Evolutionary conservation across 2,113 vertebrate genomes (phyloP), one percentile per base, ranked within the genome.

Genomic region (Asarcornis scutulata): DNA sequence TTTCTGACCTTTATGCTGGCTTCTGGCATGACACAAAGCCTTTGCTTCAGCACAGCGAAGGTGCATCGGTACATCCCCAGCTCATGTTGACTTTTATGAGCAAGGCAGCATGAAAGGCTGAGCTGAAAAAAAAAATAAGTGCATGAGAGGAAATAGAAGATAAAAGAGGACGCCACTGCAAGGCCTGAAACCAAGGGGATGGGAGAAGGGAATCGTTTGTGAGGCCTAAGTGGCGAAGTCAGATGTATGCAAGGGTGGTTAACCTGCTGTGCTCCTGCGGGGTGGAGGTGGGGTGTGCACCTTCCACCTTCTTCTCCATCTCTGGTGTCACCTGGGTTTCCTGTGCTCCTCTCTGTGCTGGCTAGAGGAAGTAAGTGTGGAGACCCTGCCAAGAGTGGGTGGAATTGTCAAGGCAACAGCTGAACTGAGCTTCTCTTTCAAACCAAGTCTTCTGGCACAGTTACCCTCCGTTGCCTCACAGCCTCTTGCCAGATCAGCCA

Each of bases 111-210:
- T 29, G 63, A 75, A 79, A 18, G 53, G 29, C 72, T 74, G 62
- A 66, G 17, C 13, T 27, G 14, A 36, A 20, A 7, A 48, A 53
- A 14, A 17, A 84, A 14, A 18, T 80, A 53, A 26, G 16, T 27
- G 12, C 13, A 1, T 11, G 22, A 29, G 1, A 5, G 16, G 8
- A 2, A 44, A 8, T 3, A 34, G 11, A 34, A 11, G 16, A 38
- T 60, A 50, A 66, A 79, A 85, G 16, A 31, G 40, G 11, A 55
- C 8, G 9, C 2, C 17, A 11, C 38, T 75, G 17, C 44, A 38
- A 4, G 6, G 18, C 29, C 48, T 83, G 67, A n/a, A 80, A 64
- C 44, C 48, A 66, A 60, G 52, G 17, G 62, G 22, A 17, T 3
- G 9, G 42, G 40, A 74, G 36, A 80, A 72, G 38, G 36, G n/a